Percentiles rank a stretch among this genome's conserved stretches.
Conservation (phyloP, 2,888 invertebrate species). For the Muschampia plurimacula region DNA sequence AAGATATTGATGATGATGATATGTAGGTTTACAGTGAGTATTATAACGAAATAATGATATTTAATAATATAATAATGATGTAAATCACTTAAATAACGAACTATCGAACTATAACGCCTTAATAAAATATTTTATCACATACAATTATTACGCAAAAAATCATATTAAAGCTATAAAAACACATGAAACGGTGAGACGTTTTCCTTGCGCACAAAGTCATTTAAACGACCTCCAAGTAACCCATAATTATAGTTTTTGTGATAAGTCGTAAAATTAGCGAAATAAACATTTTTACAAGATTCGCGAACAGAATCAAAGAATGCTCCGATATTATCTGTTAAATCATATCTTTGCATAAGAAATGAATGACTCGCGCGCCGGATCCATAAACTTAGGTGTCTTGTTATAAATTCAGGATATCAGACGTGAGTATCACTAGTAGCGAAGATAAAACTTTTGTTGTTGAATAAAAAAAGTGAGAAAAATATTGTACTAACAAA, state of each 20-base stretch:
- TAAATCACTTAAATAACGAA: too few relatives aligned
- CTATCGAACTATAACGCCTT: too few relatives aligned
- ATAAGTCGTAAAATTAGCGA: conserved; percentile 28
- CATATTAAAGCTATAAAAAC: background rate
- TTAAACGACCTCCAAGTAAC: conserved; percentile 4
- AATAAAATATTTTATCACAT: background rate
- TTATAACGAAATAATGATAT: too few relatives aligned
- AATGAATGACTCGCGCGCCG: conserved; percentile 4
- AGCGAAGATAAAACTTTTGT: conserved; percentile 1
- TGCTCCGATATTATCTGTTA: conserved; percentile 19
- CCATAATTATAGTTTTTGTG: conserved; percentile 26
- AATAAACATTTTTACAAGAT: conserved; percentile 17
- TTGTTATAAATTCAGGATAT: conserved; percentile 14
- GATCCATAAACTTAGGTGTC: background rate
- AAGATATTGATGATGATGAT: too few relatives aligned
- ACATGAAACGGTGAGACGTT: background rate
- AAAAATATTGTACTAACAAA: conserved; percentile 1
- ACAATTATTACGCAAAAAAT: background rate
- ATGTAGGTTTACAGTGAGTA: too few relatives aligned
- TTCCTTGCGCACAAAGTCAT: conserved; percentile 1
- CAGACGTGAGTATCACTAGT: background rate
- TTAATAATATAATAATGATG: too few relatives aligned
- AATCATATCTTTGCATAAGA: conserved; percentile 22
- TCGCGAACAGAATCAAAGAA: conserved; percentile 21
- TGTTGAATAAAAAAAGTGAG: background rate